Base-by-base conservation (phyloP, 1,140 invertebrate genomes). In the Glossosoma conforme region DNA sequence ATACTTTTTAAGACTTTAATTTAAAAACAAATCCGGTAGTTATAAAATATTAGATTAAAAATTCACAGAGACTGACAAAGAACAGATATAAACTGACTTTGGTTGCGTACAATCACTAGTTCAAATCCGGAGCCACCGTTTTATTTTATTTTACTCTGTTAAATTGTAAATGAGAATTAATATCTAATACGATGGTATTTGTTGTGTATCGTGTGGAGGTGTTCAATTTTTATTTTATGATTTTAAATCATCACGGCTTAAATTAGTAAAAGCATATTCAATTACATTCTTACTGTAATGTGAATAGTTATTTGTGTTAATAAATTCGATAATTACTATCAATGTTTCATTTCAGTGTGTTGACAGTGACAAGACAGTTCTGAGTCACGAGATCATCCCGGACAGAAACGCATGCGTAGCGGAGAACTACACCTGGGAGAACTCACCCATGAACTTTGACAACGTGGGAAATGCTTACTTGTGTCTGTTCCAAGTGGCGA, bases 401-500 rank as follows among this genome's bases (percentile, higher is more conserved):
- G 88, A 91, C 65, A 75, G 77, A 64, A 87, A 85, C 62, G 87
- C 86, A 22, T 94, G 91, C 62, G 77, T 82, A 46, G 80, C 85
- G 56, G 87, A 90, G 72, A 93, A 94, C 66, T 89, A 89, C 61
- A 90, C 88, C 13, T 98, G 96, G 96, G 84, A 87, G 69, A 97
- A 97, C 74, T 93, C 93, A 24, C 84, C 85, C 52, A 95, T 98
- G 84, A 98, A 97, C 74, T 98, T 98, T 72, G 96, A 98, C 72
- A 93, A 98, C 72, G 94, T 98, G 6, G 86, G 93, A 25, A 95
- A 94, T 78, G 94, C 93, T 19, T 98, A 98, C 72, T 76, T 98
- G 58, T 93, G 93, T 66, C 81, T 98, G 53, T 97, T 98, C 74
- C 96, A 98, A 91, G 92, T 98, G 59, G 94, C 95, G 33, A 98